Conservation (phyloP, 2,888 invertebrate species). For the Polia nebulosa region DNA sequence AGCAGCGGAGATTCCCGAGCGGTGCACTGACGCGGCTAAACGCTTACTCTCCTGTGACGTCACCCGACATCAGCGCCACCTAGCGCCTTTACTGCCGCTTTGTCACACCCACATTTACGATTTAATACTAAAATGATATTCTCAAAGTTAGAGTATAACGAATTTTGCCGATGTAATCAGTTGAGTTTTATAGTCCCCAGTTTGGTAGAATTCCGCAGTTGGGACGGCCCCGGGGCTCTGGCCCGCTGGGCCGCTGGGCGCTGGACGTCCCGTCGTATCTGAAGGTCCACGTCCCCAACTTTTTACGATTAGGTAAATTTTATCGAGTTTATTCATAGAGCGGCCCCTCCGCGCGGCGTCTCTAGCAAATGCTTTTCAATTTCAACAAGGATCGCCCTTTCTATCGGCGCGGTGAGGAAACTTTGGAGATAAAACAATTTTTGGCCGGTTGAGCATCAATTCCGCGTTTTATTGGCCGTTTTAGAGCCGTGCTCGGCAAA, state of each 20-base stretch:
- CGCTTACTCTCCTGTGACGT: constrained; percentile 26
- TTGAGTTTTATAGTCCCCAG: constrained; percentile 59
- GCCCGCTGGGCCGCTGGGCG: constrained; percentile 24
- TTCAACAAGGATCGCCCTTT: constrained; percentile 82
- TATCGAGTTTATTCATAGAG: constrained; percentile 86
- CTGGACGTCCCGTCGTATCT: constrained; percentile 44
- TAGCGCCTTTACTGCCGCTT: constrained; percentile 39
- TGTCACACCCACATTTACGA: constrained; percentile 47
- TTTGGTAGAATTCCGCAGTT: constrained; percentile 52
- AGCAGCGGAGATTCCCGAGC: constrained; percentile 31
- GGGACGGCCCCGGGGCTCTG: neutral
- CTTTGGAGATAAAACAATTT: constrained; percentile 82
- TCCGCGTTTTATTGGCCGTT: constrained; percentile 73
- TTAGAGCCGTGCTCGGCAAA: constrained; percentile 65
- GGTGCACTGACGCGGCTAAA: constrained; percentile 39
- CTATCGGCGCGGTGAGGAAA: constrained; percentile 74
- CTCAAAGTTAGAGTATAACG: constrained; percentile 54
- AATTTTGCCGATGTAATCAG: constrained; percentile 62
- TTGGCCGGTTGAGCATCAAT: constrained; percentile 75
- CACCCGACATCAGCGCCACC: constrained; percentile 26
- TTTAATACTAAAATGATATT: constrained; percentile 60
- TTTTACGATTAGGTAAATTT: constrained; percentile 85
- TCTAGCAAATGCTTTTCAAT: constrained; percentile 80
- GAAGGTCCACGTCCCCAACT: constrained; percentile 71
- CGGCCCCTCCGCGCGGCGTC: constrained; percentile 63